These are phyloP conservation scores for Danaus plexippus DNA, from an alignment of 1,140 invertebrate species.

Conservation along the genomic window DNA sequence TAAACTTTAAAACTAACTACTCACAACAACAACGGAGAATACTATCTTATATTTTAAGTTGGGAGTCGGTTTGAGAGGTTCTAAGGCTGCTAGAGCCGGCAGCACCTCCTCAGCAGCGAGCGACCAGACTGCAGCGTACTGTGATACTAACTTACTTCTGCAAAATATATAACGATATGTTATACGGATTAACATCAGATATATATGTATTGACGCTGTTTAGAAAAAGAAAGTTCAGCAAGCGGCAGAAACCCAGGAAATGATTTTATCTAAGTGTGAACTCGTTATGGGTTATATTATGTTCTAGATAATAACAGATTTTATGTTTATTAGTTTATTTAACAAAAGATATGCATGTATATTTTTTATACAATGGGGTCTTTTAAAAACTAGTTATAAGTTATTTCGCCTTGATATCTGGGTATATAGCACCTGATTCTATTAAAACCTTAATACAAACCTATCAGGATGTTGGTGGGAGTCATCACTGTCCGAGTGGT, in stretches of 20 bases:
- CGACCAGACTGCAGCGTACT: conserved; percentile 88
- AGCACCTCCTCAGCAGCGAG: conserved; percentile 88
- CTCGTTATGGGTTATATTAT: too few species aligned
- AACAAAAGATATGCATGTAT: too few species aligned
- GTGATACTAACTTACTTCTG: conserved; percentile 79
- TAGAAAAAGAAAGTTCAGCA: too few species aligned
- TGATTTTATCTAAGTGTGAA: too few species aligned
- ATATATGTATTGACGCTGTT: too few species aligned
- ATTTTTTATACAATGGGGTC: too few species aligned
- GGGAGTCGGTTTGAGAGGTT: conserved; percentile 83
- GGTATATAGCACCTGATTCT: background rate
- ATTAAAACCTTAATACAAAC: conserved; percentile 23
- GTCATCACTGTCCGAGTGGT: conserved; percentile 87
- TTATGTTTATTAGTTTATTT: too few species aligned
- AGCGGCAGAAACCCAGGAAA: too few species aligned
- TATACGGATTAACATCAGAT: too few species aligned
- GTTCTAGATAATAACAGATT: too few species aligned
- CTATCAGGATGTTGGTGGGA: conserved; percentile 74
- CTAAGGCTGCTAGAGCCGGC: conserved; percentile 84
- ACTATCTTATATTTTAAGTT: conserved; percentile 94
- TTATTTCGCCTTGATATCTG: too few species aligned
- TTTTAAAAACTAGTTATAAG: too few species aligned
- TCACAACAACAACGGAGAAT: conserved; percentile 95
- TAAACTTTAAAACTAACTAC: conserved; percentile 47
- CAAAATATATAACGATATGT: conserved; percentile 18